phyloP scores from a whole-genome alignment of 2,113 vertebrate genomes.

The Mastomys natalensis region DNA sequence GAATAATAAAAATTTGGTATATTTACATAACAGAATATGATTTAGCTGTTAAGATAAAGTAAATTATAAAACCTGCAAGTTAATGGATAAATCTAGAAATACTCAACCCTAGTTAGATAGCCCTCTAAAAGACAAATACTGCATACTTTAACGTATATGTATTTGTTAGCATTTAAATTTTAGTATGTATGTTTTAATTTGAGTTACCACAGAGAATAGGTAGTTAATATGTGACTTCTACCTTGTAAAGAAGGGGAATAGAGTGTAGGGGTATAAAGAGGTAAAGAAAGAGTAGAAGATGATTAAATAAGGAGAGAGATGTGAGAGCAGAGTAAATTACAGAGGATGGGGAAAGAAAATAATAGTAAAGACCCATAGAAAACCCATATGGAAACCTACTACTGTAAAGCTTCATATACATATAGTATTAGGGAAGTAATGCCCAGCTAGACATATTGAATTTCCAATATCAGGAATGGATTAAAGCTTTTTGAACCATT shows the following conservation, averaged over 20 bases:
- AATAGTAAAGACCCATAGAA: neutral
- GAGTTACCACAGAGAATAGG: neutral
- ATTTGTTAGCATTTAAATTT: neutral
- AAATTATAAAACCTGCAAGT: neutral
- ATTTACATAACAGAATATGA: neutral
- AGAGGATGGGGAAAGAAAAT: neutral
- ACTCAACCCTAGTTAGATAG: neutral
- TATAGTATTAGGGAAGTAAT: neutral
- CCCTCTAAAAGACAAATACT: neutral
- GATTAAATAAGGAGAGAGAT: neutral
- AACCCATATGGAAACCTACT: neutral
- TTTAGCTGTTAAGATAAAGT: neutral
- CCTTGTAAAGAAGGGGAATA: neutral
- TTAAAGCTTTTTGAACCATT: neutral
- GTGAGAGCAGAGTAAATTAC: neutral
- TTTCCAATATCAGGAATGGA: neutral
- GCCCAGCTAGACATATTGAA: neutral
- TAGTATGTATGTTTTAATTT: neutral
- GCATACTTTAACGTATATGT: neutral
- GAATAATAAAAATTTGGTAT: neutral
- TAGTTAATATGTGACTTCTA: neutral
- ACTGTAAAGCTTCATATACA: neutral
- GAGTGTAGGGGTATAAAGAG: neutral
- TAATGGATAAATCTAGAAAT: neutral
- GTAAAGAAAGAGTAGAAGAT: neutral